A percentile compares a stretch with the other conserved stretches of the same genome.
Evolutionary conservation across 2,888 invertebrate species (phyloP).

Genomic region (Congeria kusceri): DNA sequence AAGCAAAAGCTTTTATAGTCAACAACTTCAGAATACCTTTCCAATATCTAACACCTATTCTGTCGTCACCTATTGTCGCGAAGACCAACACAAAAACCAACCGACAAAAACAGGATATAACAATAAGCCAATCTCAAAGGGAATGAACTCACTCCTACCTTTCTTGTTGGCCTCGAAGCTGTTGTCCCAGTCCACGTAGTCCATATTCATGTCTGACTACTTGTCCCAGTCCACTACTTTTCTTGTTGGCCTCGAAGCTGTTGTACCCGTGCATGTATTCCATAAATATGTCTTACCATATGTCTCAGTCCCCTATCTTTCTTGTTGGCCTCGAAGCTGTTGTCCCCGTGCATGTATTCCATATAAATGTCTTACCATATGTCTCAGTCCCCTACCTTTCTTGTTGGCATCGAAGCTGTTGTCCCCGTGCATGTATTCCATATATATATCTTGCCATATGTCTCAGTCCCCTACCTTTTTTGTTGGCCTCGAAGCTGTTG

Average conservation of each 20-base stretch:
- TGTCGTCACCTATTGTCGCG: too few species aligned
- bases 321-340: slow-evolving; percentile 97
- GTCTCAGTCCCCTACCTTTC: slow-evolving; percentile 95
- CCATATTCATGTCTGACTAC: slow-evolving; percentile 95
- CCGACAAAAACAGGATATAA: too few species aligned
- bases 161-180: slow-evolving; percentile 97
- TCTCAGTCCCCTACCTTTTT: slow-evolving; percentile 96
- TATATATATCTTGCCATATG: too few species aligned
- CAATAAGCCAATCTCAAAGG: too few species aligned
- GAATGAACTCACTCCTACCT: slow-evolving; percentile 88
- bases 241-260: slow-evolving; percentile 96
- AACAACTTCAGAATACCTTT: too few species aligned
- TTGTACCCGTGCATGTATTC: slow-evolving; percentile 96
- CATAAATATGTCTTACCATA: slow-evolving; percentile 94
- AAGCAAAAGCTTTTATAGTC: too few species aligned
- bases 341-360: slow-evolving; percentile 94
- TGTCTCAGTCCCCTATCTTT: slow-evolving; percentile 96
- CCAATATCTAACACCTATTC: too few species aligned
- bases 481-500: slow-evolving; percentile 97
- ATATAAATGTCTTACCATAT: too few species aligned
- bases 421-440: slow-evolving; percentile 94
- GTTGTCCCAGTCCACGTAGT: slow-evolving; percentile 95
- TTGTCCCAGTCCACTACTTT: slow-evolving; percentile 96
- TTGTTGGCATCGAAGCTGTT: slow-evolving; percentile 98
- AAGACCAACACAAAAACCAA: too few species aligned